phyloP scores from a whole-genome alignment of 2,113 vertebrate species.

The Trinectes maculatus region DNA sequence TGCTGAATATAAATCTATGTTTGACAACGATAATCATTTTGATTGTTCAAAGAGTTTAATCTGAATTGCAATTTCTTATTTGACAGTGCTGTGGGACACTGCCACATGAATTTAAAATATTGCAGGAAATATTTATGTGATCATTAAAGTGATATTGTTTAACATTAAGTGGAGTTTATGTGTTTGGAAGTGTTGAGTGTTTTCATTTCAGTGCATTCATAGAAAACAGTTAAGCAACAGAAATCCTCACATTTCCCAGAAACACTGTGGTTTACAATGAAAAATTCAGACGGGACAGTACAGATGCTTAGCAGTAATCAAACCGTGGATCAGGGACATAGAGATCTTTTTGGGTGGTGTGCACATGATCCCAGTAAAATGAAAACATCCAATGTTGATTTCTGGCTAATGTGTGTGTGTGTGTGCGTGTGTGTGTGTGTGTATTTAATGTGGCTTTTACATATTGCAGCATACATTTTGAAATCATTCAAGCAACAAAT shows the following conservation, averaged over 20 bases:
- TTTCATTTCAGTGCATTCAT: neutral
- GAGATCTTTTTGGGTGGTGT: slow-evolving; percentile 2
- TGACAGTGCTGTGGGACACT: neutral
- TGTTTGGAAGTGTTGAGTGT: slow-evolving; percentile 3
- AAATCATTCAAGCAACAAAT: too few species aligned
- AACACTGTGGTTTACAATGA: neutral
- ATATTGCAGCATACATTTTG: neutral
- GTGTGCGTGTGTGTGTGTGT: neutral
- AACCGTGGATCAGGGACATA: neutral
- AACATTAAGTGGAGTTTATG: neutral
- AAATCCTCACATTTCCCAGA: slow-evolving; percentile 18
- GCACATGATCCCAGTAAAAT: slow-evolving; percentile 1
- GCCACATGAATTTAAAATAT: slow-evolving; percentile 11
- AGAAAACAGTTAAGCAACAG: slow-evolving; percentile 1
- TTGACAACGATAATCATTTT: neutral
- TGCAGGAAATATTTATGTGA: slow-evolving; percentile 33
- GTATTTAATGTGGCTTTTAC: neutral
- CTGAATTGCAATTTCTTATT: slow-evolving; percentile 33
- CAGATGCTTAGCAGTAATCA: slow-evolving; percentile 11
- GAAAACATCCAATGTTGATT: too few species aligned
- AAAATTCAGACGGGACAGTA: slow-evolving; percentile 18
- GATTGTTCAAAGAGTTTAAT: slow-evolving; percentile 9
- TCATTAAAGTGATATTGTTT: slow-evolving; percentile 38
- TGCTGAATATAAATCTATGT: slow-evolving; percentile 6
- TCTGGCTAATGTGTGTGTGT: too few species aligned